Evolutionary conservation across 2,797 vertebrate species (phyloP).

Genomic region (Adelosebastes latens): DNA sequence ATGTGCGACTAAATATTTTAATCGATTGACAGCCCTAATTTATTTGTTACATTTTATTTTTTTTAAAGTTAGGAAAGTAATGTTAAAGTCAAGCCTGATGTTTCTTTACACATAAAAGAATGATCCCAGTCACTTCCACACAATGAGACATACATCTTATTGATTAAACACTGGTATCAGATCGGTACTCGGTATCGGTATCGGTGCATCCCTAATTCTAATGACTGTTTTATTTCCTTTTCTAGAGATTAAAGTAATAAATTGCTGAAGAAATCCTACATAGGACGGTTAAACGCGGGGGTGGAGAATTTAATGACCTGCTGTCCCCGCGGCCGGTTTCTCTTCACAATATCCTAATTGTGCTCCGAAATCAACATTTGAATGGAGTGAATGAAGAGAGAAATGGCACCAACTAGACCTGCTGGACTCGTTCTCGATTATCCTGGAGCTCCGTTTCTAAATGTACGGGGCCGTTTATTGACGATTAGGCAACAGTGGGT

Average conservation of each 20-base stretch:
- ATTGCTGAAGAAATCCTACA: neutral
- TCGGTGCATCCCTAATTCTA: no score
- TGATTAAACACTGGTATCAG: no score
- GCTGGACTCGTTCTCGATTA: conserved; percentile 35
- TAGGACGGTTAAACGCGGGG: neutral
- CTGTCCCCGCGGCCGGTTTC: neutral
- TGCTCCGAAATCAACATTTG: neutral
- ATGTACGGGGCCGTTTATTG: neutral
- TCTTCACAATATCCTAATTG: neutral
- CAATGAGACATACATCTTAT: no score
- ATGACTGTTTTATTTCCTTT: neutral
- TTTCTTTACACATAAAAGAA: no score
- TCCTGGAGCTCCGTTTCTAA: neutral
- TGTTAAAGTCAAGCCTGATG: no score
- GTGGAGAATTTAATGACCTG: neutral
- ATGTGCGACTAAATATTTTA: no score
- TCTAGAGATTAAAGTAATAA: neutral
- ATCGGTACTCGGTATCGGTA: no score
- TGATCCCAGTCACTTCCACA: no score
- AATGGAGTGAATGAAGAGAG: neutral
- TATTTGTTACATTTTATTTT: no score
- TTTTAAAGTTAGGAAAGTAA: no score
- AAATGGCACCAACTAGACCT: conserved; percentile 9
- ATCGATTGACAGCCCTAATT: no score
- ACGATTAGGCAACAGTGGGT: conserved; percentile 28